A percentile compares a stretch with the other conserved stretches of the same genome.
phyloP scores from a whole-genome alignment of 2,888 invertebrate genomes.

The Cerastoderma edule region DNA sequence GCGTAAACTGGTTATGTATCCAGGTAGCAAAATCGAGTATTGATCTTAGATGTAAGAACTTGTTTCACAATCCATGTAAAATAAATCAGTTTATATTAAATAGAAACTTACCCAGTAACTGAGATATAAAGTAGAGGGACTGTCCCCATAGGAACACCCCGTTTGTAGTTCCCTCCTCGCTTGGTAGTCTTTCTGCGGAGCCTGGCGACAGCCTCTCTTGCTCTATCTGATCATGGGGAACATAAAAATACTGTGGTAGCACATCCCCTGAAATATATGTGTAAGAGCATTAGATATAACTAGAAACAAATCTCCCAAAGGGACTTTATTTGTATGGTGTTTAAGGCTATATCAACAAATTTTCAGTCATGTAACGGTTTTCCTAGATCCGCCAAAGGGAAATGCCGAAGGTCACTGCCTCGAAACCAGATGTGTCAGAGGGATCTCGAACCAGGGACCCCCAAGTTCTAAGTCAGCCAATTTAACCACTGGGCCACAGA shows the following conservation, averaged over 20 bases:
- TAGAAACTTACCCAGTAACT: slow-evolving; percentile 87
- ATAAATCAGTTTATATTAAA: not conserved
- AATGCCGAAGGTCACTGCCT: no score
- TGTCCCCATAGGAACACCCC: slow-evolving; percentile 96
- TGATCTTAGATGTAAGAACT: no score
- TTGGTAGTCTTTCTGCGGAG: slow-evolving; percentile 87
- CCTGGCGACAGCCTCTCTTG: slow-evolving; percentile 90
- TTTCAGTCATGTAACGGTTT: no score
- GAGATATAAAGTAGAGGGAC: slow-evolving; percentile 96
- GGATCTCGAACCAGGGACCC: no score
- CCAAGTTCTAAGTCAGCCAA: no score
- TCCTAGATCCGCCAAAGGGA: no score
- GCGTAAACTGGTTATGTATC: no score
- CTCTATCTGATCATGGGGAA: slow-evolving; percentile 90
- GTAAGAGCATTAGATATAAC: not conserved
- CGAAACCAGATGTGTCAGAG: no score
- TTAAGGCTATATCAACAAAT: no score
- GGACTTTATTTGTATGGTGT: no score
- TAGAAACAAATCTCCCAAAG: not conserved
- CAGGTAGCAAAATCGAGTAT: no score
- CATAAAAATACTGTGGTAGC: slow-evolving; percentile 97
- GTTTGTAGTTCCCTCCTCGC: slow-evolving; percentile 84
- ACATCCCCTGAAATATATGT: slow-evolving; percentile 89
- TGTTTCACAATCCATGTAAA: not conserved
- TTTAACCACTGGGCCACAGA: no score